Percentiles rank a stretch among this genome's conserved stretches.
phyloP scores from a whole-genome alignment of 2,113 vertebrate genomes.

The Cavia aperea region DNA sequence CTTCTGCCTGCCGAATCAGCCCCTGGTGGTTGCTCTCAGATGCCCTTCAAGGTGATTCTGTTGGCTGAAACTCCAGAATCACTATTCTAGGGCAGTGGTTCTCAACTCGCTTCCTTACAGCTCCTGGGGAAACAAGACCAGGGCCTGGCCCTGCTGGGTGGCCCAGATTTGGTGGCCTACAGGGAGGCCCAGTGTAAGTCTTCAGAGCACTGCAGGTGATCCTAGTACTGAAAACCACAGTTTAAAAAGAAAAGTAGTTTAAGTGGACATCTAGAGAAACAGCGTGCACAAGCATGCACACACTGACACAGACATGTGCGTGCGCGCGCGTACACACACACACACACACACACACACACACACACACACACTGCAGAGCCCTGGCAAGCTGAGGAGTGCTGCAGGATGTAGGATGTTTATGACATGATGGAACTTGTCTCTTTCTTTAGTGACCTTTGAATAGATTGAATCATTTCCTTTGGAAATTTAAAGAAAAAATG shows the following conservation, averaged over 20 bases:
- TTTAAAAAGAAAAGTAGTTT: neutral
- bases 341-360: neutral
- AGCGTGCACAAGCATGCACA: neutral
- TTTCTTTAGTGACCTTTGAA: constrained; percentile 58
- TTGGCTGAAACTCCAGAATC: neutral
- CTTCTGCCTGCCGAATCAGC: neutral
- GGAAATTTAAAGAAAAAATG: constrained; percentile 42
- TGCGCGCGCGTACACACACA: neutral
- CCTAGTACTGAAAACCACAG: neutral
- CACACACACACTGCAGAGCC: neutral
- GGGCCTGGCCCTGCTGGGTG: neutral
- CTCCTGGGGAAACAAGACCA: neutral
- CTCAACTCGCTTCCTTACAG: neutral
- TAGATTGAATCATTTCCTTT: constrained; percentile 71
- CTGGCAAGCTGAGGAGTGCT: constrained; percentile 1
- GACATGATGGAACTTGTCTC: constrained; percentile 44
- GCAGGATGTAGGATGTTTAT: constrained; percentile 50
- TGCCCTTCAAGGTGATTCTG: neutral
- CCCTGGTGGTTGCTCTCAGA: fast-evolving
- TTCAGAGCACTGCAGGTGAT: neutral
- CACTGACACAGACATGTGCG: neutral
- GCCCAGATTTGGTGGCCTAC: neutral
- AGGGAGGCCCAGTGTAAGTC: neutral
- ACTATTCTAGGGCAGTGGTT: neutral
- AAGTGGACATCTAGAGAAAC: constrained; percentile 34